Evolutionary conservation across 2,888 invertebrate genomes (phyloP), one percentile per base, ranked within the genome.

Genomic region (Campopleginae sp.): DNA sequence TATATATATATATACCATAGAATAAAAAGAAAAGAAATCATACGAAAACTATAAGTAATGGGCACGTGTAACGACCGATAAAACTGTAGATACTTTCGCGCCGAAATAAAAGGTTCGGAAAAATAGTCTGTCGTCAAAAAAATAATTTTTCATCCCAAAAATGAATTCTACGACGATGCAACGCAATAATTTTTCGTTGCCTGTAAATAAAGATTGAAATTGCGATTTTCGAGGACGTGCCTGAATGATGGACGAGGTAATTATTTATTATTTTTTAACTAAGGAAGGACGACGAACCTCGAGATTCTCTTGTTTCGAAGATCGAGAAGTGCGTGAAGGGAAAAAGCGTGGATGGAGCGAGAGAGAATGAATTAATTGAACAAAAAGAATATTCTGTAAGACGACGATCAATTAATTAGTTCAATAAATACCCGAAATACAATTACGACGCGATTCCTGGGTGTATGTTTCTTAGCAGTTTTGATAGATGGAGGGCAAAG

Each of bases 1-100:
- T n/a, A n/a, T 51, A 51, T 8, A 46, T 46, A 46, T 46, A 42
- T 42, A 10, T 42, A 46, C 19, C 51, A 51, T 51, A 19, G 51
- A 51, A 51, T 19, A 77, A 72, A 76, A 74, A 65, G 7, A 77
- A 81, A 80, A 82, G 80, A 85, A 84, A 48, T 44, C 61, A 79
- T 38, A 63, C 46, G 14, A 70, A 33, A 65, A 78, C 58, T 68
- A 78, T 77, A 44, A 71, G 54, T 76, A 84, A 48, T 48, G 68
- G 74, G 42, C 65, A 74, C 65, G 51, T 70, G n/a, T 76, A 54
- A 68, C 58, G 51, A 72, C 72, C 66, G 72, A 85, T 71, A 51
- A 51, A 65, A 38, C 61, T 81, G 68, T 75, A 75, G 81, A 75
- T 63, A 66, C 19, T 82, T 33, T 65, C 63, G 68, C 63, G 65